Conservation (phyloP, 2,888 invertebrate species). For the Eupithecia inturbata region DNA sequence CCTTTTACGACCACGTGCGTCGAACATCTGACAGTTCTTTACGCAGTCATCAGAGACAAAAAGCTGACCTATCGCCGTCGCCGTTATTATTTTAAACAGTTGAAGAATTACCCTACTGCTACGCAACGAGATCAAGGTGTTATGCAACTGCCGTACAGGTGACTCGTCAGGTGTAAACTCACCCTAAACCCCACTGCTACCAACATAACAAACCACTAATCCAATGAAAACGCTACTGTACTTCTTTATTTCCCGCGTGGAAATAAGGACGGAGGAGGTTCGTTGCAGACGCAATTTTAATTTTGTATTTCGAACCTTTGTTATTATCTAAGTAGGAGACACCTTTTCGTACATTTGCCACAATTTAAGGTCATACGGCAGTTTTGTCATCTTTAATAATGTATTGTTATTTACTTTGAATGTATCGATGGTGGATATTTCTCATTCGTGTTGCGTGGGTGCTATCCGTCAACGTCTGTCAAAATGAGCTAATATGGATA, state of each 20-base stretch:
- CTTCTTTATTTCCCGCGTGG: slow-evolving; percentile 26
- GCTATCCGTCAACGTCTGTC: slow-evolving; percentile 39
- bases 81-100: slow-evolving; percentile 55
- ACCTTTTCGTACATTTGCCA: slow-evolving; percentile 47
- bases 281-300: slow-evolving; percentile 23
- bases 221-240: slow-evolving; percentile 26
- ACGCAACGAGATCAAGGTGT: slow-evolving; percentile 63
- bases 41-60: slow-evolving; percentile 66
- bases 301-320: slow-evolving; percentile 42
- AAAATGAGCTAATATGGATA: slow-evolving; percentile 38
- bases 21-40: slow-evolving; percentile 70
- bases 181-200: slow-evolving; percentile 54
- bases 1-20: slow-evolving; percentile 59
- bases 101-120: slow-evolving; percentile 51
- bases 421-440: slow-evolving; percentile 32
- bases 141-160: slow-evolving; percentile 74
- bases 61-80: slow-evolving; percentile 70
- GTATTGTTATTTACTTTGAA: slow-evolving; percentile 29
- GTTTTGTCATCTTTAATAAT: slow-evolving; percentile 61
- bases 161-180: slow-evolving; percentile 64
- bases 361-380: slow-evolving; percentile 50
- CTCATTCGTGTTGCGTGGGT: slow-evolving; percentile 29
- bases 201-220: slow-evolving; percentile 34
- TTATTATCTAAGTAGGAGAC: slow-evolving; percentile 35
- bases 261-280: slow-evolving; percentile 29